Evolutionary conservation across 2,888 invertebrate genomes (phyloP).

Genomic region (Keiferia lycopersicella): DNA sequence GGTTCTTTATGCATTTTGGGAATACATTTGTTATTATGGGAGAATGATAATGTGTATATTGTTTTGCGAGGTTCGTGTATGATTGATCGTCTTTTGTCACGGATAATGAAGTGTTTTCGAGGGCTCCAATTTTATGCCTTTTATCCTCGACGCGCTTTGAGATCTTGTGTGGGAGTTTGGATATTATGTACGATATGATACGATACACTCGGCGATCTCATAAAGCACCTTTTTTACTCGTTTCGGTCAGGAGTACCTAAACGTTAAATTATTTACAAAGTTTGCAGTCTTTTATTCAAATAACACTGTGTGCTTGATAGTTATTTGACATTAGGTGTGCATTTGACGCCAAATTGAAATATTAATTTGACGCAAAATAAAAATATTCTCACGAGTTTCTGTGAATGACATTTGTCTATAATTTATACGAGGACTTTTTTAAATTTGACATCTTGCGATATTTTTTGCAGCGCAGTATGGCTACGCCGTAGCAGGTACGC

Average conservation of each 20-base stretch:
- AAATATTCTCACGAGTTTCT: too few species aligned
- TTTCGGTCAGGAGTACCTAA: not conserved
- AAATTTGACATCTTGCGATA: too few species aligned
- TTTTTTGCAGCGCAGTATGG: too few species aligned
- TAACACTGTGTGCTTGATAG: not conserved
- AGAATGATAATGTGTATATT: conserved; percentile 81
- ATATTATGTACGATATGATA: not conserved
- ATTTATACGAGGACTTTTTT: too few species aligned
- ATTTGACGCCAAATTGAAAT: too few species aligned
- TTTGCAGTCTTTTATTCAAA: too few species aligned
- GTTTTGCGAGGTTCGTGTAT: conserved; percentile 73
- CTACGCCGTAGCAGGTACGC: too few species aligned
- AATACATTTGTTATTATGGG: conserved; percentile 77
- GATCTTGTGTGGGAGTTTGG: not conserved
- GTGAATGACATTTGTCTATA: too few species aligned
- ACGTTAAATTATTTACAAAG: too few species aligned
- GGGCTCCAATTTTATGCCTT: conserved; percentile 57
- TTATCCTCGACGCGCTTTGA: conserved; percentile 31
- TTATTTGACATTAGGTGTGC: not conserved
- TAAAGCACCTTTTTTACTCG: not conserved
- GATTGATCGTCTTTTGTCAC: conserved; percentile 77
- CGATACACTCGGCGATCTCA: not conserved
- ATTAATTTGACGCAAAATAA: too few species aligned
- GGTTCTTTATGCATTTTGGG: conserved; percentile 76
- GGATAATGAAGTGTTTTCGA: conserved; percentile 72